These are phyloP conservation scores for Edolisoma coerulescens DNA, from an alignment of 2,113 vertebrate species.

Conservation along the genomic window DNA sequence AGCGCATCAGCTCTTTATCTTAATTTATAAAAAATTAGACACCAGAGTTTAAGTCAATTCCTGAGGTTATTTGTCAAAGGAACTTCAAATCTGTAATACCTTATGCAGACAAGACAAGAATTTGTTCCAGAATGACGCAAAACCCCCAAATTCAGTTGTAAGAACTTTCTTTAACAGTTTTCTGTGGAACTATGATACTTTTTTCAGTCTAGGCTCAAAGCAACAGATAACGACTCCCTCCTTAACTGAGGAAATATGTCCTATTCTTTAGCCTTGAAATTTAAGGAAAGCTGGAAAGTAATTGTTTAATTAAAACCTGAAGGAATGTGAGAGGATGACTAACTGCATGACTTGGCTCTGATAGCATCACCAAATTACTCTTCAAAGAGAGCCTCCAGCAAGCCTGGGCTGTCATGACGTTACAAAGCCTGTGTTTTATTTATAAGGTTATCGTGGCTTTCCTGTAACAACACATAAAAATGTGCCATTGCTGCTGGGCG, in stretches of 20 bases:
- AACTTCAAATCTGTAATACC: neutral
- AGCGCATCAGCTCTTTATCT: neutral
- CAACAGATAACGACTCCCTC: neutral
- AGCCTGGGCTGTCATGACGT: neutral
- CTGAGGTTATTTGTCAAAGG: neutral
- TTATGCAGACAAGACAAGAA: neutral
- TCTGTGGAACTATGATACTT: neutral
- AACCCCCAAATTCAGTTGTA: neutral
- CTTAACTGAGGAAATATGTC: neutral
- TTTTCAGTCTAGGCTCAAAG: neutral
- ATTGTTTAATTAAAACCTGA: slow-evolving; percentile 2
- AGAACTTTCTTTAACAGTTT: neutral
- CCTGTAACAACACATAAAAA: neutral
- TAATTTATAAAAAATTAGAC: neutral
- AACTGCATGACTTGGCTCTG: neutral
- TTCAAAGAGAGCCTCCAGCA: neutral
- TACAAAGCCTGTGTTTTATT: neutral
- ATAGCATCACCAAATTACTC: neutral
- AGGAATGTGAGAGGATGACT: neutral
- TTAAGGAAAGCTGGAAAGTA: slow-evolving; percentile 10
- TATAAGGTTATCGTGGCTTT: neutral
- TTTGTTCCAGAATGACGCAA: neutral
- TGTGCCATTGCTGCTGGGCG: neutral
- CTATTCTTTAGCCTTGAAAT: neutral
- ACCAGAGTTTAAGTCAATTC: neutral